Conservation (phyloP, 1,140 invertebrate species). For the Brachionus plicatilis region DNA sequence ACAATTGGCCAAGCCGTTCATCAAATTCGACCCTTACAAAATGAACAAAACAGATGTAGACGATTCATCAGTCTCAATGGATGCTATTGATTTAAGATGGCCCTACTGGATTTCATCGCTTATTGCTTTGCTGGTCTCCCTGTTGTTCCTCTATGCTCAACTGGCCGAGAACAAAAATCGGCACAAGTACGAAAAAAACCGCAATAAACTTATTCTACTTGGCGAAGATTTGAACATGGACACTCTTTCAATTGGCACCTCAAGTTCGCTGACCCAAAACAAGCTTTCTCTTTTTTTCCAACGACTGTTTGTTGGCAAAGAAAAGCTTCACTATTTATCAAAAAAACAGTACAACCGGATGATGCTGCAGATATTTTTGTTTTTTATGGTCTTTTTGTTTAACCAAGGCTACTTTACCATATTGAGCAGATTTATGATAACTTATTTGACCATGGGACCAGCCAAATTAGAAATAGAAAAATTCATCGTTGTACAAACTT, state of each 20-base stretch:
- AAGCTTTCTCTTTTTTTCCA: not conserved
- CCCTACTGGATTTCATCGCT: constrained; percentile 6
- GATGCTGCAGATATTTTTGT: not conserved
- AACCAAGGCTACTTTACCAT: constrained; percentile 35
- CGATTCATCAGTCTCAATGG: not conserved
- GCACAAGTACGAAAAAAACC: not conserved
- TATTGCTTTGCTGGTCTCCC: not conserved
- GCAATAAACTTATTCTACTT: not conserved
- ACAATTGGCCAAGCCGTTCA: constrained; percentile 10
- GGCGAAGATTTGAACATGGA: not conserved
- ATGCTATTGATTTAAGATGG: not conserved
- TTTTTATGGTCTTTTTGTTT: constrained; percentile 1
- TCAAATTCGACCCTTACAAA: constrained; percentile 12
- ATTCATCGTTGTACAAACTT: constrained; percentile 11
- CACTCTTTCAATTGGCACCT: not conserved
- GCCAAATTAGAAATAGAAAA: not conserved
- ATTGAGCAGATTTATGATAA: constrained; percentile 32
- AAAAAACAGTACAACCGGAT: not conserved
- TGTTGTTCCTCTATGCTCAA: not conserved
- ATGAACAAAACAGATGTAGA: not conserved
- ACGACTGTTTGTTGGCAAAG: not conserved
- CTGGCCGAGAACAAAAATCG: not conserved
- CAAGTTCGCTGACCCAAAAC: not conserved
- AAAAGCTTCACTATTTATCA: not conserved
- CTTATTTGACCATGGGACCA: constrained; percentile 28